Evolutionary conservation across 2,797 vertebrate genomes (phyloP).

Genomic region (Thripadectes ignobilis): DNA sequence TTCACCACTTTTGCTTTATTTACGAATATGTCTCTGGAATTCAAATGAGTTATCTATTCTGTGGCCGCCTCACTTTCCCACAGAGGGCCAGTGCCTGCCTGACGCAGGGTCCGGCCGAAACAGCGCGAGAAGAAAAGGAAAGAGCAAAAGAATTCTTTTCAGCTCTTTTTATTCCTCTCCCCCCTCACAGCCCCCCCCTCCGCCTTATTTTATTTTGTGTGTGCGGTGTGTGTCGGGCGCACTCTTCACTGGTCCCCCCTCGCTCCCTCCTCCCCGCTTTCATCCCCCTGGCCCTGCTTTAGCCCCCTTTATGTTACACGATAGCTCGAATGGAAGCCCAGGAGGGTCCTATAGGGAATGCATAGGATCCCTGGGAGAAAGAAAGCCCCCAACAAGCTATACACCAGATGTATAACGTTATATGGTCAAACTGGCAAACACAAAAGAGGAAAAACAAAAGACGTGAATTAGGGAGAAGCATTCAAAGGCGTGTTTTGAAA

Average conservation of each 20-base stretch:
- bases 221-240: constrained; percentile 15
- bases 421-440: constrained; percentile 99
- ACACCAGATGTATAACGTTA: constrained; percentile 99
- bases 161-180: constrained; percentile 72
- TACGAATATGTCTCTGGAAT: constrained; percentile 80
- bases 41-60: constrained; percentile 87
- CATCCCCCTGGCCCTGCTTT: constrained; percentile 80
- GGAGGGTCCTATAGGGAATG: constrained; percentile 85
- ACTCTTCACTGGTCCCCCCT: constrained; percentile 50
- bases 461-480: constrained; percentile 94
- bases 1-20: constrained; percentile 79
- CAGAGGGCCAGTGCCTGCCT: constrained; percentile 75
- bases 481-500: constrained; percentile 99
- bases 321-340: constrained; percentile 88
- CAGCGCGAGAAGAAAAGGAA: constrained; percentile 67
- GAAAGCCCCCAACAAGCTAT: constrained; percentile 92
- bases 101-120: constrained; percentile 77
- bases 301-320: constrained; percentile 89
- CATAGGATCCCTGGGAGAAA: constrained; percentile 88
- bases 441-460: constrained; percentile 96
- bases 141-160: constrained; percentile 82
- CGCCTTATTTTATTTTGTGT: constrained; percentile 48
- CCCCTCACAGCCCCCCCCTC: neutral
- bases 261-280: constrained; percentile 52
- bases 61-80: constrained; percentile 83